These are phyloP conservation scores for Gymnobelideus leadbeateri DNA, from an alignment of 2,113 vertebrate species.

Conservation along the genomic window DNA sequence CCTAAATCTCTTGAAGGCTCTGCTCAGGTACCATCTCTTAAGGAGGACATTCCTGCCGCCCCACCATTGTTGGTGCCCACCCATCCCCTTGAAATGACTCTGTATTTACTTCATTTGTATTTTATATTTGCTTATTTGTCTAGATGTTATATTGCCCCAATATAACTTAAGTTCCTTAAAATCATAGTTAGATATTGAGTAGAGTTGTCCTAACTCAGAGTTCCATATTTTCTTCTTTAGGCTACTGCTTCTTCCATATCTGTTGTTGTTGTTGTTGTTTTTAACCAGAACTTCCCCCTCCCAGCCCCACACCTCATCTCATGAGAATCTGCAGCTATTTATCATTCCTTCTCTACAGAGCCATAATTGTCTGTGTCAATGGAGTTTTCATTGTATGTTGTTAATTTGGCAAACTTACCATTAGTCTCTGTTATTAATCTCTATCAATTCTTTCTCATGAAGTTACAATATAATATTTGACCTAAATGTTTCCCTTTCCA, in stretches of 20 bases:
- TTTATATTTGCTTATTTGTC: not conserved
- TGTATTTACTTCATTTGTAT: not conserved
- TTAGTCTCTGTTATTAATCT: not conserved
- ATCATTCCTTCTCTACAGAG: not conserved
- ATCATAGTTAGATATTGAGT: not conserved
- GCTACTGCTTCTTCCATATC: not conserved
- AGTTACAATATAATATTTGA: not conserved
- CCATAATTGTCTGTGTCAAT: not conserved
- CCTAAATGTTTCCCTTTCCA: not conserved
- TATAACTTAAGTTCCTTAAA: not conserved
- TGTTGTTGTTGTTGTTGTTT: not conserved
- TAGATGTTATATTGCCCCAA: not conserved
- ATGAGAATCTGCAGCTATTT: not conserved
- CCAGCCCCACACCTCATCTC: not conserved
- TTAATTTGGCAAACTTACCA: not conserved
- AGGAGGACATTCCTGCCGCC: not conserved
- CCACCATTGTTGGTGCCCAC: not conserved
- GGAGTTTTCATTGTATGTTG: not conserved
- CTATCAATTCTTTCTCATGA: not conserved
- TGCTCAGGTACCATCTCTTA: not conserved
- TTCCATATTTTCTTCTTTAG: not conserved
- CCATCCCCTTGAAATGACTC: not conserved
- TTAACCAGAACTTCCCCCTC: not conserved
- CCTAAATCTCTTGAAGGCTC: not conserved
- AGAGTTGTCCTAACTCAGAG: not conserved